Percentiles rank a stretch among this genome's conserved stretches.
These are phyloP conservation scores for Luehdorfia chinensis DNA, from an alignment of 1,140 invertebrate species.

Conservation along the genomic window DNA sequence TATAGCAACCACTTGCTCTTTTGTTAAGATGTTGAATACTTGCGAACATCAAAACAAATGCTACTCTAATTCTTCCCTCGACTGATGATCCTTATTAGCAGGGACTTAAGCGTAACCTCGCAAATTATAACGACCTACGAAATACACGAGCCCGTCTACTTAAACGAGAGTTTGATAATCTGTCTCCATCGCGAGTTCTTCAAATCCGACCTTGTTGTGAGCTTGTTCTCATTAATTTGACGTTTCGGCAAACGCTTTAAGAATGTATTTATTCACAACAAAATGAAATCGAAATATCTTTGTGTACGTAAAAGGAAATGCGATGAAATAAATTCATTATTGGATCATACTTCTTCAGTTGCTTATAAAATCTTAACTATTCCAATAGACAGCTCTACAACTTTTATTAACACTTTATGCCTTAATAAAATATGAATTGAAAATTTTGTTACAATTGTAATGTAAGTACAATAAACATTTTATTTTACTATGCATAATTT, in stretches of 20 bases:
- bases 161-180: conserved; percentile 64
- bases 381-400: too few relatives aligned
- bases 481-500: neutral
- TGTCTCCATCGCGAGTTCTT: conserved; percentile 49
- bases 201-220: conserved; percentile 39
- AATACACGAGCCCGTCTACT: conserved; percentile 51
- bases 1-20: neutral
- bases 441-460: too few relatives aligned
- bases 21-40: conserved; percentile 22
- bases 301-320: too few relatives aligned
- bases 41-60: conserved; percentile 68
- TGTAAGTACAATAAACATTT: too few relatives aligned
- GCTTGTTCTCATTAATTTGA: conserved; percentile 25
- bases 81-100: conserved; percentile 71
- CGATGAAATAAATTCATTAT: too few relatives aligned
- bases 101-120: conserved; percentile 66
- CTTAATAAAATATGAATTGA: too few relatives aligned
- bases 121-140: conserved; percentile 65
- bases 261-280: conserved; percentile 6
- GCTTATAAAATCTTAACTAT: too few relatives aligned
- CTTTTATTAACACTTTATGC: too few relatives aligned
- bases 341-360: too few relatives aligned
- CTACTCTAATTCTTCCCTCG: conserved; percentile 50
- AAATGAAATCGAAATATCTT: neutral
- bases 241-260: conserved; percentile 12